Base-by-base conservation (phyloP, 2,888 invertebrate species). In the Epinotia nisella region DNA sequence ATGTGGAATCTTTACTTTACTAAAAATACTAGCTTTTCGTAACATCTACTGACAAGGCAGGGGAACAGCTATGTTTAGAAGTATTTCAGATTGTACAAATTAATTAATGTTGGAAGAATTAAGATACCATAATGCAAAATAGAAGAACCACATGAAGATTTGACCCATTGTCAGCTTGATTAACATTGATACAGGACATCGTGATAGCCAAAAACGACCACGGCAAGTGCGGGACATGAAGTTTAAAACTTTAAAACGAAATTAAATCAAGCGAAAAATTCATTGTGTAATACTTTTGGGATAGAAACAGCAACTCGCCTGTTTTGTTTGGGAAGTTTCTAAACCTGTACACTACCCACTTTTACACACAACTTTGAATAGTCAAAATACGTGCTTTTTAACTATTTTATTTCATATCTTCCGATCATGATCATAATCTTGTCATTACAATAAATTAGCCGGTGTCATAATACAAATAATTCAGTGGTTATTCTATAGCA, bases 21-120 rank as follows among this genome's bases (percentile, higher is more conserved):
- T 29, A 51, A 64, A 49, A 62, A 64, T 24, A 51, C 17, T 11
- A 45, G 45, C 15, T 45, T 45, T 15, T 61, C 21, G 61, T n/a
- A n/a, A 15, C 21, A 49, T 41, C 19, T 19, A 61, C 2, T 35
- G 59, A 24, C 45, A 62, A 45, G 21, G 41, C 45, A 61, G 15
- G 29, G 17, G 13, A 61, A 7, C 5, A 13, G 17, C 15, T 56
- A 24, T 24, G 19, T 15, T 49, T 17, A 62, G n/a, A 49, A 62
- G 11, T 2, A 62, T 21, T 11, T 24, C 15, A 7, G 13, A 7
- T 19, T 21, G 49, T 10, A 62, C 11, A 49, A 49, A 45, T 45
- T 45, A 15, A 51, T n/a, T 51, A 24, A 41, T 19, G 10, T 29
- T 45, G n/a, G 9, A 19, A 51, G 2, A 49, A 7, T 24, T 21